phyloP scores from a whole-genome alignment of 2,797 vertebrate genomes.

The Sebastes diaconus region DNA sequence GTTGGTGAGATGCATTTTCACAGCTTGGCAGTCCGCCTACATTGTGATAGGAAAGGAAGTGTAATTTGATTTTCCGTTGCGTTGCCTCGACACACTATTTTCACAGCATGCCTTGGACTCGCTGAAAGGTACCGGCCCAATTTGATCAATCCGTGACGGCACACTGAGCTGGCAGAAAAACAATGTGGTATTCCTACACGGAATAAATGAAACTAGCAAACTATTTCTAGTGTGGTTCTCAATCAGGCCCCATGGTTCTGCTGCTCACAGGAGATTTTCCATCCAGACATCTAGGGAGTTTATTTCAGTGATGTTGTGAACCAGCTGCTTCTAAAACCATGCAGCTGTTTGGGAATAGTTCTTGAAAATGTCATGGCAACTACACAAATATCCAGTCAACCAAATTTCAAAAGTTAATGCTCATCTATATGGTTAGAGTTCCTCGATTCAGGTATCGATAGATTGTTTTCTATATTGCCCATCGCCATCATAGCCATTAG shows the following conservation, averaged over 20 bases:
- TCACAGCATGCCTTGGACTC: constrained; percentile 3
- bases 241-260: constrained; percentile 11
- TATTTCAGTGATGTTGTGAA: constrained; percentile 35
- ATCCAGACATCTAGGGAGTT: constrained; percentile 25
- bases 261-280: constrained; percentile 50
- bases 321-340: constrained; percentile 39
- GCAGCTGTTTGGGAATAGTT: constrained; percentile 36
- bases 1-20: constrained; percentile 17
- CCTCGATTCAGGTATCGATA: too few relatives aligned
- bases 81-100: constrained; percentile 27
- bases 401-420: neutral
- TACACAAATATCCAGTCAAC: constrained; percentile 54
- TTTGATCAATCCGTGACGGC: constrained; percentile 31
- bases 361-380: constrained; percentile 64
- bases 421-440: neutral
- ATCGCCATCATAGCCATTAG: neutral
- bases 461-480: too few relatives aligned
- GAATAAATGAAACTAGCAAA: constrained; percentile 43
- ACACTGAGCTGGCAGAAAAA: constrained; percentile 19
- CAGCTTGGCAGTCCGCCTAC: constrained; percentile 17
- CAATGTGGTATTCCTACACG: neutral
- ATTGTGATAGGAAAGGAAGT: constrained; percentile 1
- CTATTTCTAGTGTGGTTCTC: constrained; percentile 30
- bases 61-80: constrained; percentile 37
- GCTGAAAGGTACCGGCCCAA: constrained; percentile 3